Evolutionary conservation across 2,113 vertebrate species (phyloP), one percentile per base, ranked within the genome.

Genomic region (Fukomys damarensis): DNA sequence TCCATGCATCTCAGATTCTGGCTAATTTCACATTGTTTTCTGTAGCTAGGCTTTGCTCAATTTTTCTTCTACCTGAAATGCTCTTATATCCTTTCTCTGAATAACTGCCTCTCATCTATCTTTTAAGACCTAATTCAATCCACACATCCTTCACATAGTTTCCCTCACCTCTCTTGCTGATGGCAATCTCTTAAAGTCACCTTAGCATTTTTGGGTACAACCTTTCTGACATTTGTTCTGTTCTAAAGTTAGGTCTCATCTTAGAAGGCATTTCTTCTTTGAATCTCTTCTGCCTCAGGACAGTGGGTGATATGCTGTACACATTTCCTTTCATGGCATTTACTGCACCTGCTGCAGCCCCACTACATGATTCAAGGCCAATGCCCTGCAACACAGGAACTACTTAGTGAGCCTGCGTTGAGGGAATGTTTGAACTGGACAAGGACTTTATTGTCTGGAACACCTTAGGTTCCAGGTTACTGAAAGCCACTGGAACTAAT

Each of bases 401-500:
- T 46, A 79, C 68, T 74, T 61, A 49, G 20, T 65, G 66, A 72
- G 56, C 19, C 8, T n/a, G 41, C 58, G 13, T 30, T 38, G 43
- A 94, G 43, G 26, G 49, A 41, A 56, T 7, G 56, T 66, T 26
- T 16, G 63, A 70, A 11, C 49, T 24, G 11, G 30, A 80, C 46
- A 49, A 95, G 61, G 35, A 56, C 28, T 35, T 66, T 56, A 35
- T n/a, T 70, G 26, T 68, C 17, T 30, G 56, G 79, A 84, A 74
- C 30, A 49, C 38, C 56, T 70, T 66, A 58, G 22, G 56, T 81
- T 89, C 58, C 20, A 52, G 80, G 86, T 85, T 82, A 89, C 10
- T 91, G 65, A 93, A 93, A 94, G 49, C 43, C 63, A 77, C 14
- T n/a, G 65, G 38, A 87, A 88, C 70, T 58, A 52, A 65, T 61